Conservation (phyloP, 2,888 invertebrate genomes). For the Ashinkailepas kermadecensis region DNA sequence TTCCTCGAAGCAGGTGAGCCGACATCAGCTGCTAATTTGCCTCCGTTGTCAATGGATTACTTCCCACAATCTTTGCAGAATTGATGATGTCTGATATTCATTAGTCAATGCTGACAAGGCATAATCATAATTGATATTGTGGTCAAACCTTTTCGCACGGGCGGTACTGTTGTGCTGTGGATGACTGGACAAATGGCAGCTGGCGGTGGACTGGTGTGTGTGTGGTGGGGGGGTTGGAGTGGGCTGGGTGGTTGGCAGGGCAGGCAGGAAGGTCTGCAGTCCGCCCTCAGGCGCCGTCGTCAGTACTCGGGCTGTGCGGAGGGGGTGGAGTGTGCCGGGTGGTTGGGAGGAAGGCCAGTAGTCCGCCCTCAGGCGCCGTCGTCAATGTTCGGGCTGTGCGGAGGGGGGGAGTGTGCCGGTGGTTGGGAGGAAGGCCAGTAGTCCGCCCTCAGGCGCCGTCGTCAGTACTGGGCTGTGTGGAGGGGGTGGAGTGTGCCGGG, state of each 20-base stretch:
- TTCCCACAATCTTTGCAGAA: constrained; percentile 10
- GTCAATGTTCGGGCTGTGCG: too few species aligned
- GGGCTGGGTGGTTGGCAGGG: neutral
- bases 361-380: too few species aligned
- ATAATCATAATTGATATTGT: neutral
- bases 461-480: too few species aligned
- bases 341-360: neutral
- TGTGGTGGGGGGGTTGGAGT: neutral
- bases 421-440: neutral
- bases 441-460: neutral
- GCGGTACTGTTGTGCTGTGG: neutral
- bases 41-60: neutral
- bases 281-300: too few species aligned
- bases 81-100: neutral
- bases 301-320: too few species aligned
- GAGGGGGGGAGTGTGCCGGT: too few species aligned
- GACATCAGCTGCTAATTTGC: neutral
- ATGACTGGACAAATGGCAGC: neutral
- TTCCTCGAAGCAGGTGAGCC: too few species aligned
- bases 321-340: too few species aligned
- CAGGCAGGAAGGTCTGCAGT: neutral
- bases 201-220: neutral
- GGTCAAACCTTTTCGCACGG: neutral
- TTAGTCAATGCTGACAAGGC: neutral
- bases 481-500: too few species aligned